Conservation (phyloP, 2,113 vertebrate genomes). For the Himantopus leucocephalus region DNA sequence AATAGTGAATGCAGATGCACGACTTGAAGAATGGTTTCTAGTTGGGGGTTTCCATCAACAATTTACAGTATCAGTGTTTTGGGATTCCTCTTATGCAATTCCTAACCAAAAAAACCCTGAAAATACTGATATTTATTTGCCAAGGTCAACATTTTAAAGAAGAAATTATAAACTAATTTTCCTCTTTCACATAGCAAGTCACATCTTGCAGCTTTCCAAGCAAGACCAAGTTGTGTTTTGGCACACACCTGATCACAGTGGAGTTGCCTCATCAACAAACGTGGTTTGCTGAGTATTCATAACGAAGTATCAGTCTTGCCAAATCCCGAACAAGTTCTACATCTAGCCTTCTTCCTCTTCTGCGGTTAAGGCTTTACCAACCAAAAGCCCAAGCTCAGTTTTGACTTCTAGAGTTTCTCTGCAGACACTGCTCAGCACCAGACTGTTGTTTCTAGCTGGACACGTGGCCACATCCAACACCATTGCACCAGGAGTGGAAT, state of each 20-base stretch:
- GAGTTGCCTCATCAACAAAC: neutral
- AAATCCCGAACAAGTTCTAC: neutral
- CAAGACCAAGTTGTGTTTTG: neutral
- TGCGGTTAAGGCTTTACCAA: neutral
- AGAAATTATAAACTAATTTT: neutral
- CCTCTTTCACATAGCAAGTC: neutral
- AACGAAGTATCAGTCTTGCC: neutral
- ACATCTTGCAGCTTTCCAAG: neutral
- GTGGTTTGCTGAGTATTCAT: neutral
- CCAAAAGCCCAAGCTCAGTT: neutral
- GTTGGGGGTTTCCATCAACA: neutral
- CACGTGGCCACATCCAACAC: accelerated
- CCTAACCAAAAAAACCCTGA: neutral
- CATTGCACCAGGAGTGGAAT: neutral
- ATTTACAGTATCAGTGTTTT: neutral
- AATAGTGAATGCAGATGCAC: neutral
- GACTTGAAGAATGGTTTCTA: neutral
- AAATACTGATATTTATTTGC: neutral
- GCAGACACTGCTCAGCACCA: neutral
- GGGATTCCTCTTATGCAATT: neutral
- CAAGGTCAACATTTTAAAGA: neutral
- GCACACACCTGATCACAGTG: neutral
- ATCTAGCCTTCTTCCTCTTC: neutral
- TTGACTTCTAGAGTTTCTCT: neutral
- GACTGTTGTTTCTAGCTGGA: neutral